Evolutionary conservation across 2,797 vertebrate species (phyloP).

Genomic region (Molothrus ater): DNA sequence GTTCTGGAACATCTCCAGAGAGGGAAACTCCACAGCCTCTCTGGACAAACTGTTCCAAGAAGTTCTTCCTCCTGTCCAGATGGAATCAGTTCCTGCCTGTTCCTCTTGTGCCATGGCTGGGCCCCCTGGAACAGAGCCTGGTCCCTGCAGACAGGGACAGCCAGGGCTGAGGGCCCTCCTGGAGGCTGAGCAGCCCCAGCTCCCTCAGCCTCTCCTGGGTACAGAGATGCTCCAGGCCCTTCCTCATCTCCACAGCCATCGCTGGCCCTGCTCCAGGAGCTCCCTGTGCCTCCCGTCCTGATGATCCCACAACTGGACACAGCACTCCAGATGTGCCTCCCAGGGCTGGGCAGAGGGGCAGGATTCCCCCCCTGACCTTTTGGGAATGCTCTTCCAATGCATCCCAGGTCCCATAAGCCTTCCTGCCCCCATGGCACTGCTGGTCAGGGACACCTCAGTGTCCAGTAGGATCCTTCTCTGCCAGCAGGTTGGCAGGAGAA

Average conservation of each 20-base stretch:
- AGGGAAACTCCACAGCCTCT: not conserved
- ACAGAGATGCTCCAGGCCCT: not conserved
- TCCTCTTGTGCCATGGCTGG: not conserved
- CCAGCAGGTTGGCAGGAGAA: not conserved
- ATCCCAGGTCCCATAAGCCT: not conserved
- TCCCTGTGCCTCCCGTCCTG: not conserved
- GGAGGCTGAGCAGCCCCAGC: not conserved
- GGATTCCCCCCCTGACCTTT: not conserved
- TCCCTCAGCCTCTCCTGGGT: not conserved
- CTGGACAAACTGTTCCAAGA: not conserved
- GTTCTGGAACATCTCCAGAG: not conserved
- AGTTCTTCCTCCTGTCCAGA: not conserved
- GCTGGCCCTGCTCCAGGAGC: accelerated
- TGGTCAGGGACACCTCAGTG: not conserved
- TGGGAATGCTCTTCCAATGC: not conserved
- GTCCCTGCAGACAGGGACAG: not conserved
- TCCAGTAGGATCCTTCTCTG: not conserved
- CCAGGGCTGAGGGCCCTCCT: not conserved
- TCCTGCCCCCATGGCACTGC: too few relatives aligned
- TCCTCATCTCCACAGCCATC: accelerated
- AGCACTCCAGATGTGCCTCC: not conserved
- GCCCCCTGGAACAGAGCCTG: not conserved
- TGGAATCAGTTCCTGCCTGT: not conserved
- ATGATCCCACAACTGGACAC: not conserved
- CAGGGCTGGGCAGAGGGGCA: not conserved